A percentile compares a stretch with the other conserved stretches of the same genome.
Conservation (phyloP, 2,888 invertebrate species). For the Drosophila neonasuta region DNA sequence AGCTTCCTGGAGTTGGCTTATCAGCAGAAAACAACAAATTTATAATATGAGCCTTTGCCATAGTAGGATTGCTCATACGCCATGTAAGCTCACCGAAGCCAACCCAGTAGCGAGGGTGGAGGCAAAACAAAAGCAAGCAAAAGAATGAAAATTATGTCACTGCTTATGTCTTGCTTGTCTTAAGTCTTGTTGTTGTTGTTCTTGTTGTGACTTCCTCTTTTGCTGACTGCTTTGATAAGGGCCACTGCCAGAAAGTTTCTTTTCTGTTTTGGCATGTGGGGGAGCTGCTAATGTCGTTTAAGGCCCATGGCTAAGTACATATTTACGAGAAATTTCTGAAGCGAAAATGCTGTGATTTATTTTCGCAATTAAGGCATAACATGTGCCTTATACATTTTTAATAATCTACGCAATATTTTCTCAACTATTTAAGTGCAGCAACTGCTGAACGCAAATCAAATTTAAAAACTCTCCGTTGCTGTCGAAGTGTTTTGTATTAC, state of each 20-base stretch:
- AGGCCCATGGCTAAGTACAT: conserved; percentile 13
- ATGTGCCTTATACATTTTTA: conserved; percentile 1
- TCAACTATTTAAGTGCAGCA: neutral
- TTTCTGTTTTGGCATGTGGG: conserved; percentile 5
- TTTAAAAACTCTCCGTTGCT: neutral
- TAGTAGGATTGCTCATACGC: conserved; percentile 49
- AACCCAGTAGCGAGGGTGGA: neutral
- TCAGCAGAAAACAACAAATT: conserved; percentile 61
- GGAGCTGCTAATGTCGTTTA: conserved; percentile 28
- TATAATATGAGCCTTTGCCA: conserved; percentile 53
- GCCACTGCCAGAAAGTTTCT: conserved; percentile 33
- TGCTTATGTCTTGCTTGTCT: conserved; percentile 32
- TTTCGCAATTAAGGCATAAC: conserved; percentile 1
- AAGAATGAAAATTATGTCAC: conserved; percentile 62
- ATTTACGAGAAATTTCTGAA: conserved; percentile 6
- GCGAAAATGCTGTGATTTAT: conserved; percentile 11
- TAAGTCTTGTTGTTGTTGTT: conserved; percentile 3
- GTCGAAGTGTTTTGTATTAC: neutral
- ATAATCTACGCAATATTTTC: conserved; percentile 5
- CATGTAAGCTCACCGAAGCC: conserved; percentile 35
- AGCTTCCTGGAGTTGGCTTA: conserved; percentile 52
- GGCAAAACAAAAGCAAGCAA: conserved; percentile 15
- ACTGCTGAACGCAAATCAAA: neutral
- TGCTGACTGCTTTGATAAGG: conserved; percentile 36
- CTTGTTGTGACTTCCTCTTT: conserved; percentile 16